Conservation (phyloP, 2,888 invertebrate species). For the Punctoribates punctum region DNA sequence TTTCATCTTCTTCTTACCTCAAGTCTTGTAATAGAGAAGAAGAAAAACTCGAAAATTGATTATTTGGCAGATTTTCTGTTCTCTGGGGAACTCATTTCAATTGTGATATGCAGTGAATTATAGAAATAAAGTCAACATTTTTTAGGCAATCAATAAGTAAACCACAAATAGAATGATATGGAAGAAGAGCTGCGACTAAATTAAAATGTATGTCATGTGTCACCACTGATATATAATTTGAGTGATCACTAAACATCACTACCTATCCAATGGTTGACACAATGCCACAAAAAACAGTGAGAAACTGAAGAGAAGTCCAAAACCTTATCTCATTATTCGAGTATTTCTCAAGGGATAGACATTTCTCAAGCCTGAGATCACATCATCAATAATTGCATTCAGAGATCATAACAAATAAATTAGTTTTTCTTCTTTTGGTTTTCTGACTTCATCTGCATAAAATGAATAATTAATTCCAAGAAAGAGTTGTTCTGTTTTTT, state of each 20-base stretch:
- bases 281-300: not conserved
- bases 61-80: slow-evolving; percentile 27
- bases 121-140: slow-evolving; percentile 14
- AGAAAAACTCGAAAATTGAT: not conserved
- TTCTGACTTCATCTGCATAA: not conserved
- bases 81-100: slow-evolving; percentile 28
- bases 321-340: not conserved
- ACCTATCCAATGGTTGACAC: not conserved
- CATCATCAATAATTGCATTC: slow-evolving; percentile 1
- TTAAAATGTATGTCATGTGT: slow-evolving; percentile 23
- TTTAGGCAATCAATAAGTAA: not conserved
- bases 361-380: slow-evolving; percentile 24
- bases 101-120: slow-evolving; percentile 1
- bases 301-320: not conserved
- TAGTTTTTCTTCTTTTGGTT: not conserved
- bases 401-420: too few relatives aligned
- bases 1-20: not conserved
- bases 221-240: not conserved
- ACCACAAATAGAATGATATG: slow-evolving; percentile 1
- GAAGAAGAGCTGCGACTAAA: not conserved
- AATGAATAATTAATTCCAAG: not conserved
- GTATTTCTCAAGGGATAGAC: not conserved
- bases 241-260: not conserved
- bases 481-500: not conserved
- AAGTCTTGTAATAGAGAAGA: not conserved